Conservation (phyloP, 2,797 vertebrate species). For the Platalea minor region DNA sequence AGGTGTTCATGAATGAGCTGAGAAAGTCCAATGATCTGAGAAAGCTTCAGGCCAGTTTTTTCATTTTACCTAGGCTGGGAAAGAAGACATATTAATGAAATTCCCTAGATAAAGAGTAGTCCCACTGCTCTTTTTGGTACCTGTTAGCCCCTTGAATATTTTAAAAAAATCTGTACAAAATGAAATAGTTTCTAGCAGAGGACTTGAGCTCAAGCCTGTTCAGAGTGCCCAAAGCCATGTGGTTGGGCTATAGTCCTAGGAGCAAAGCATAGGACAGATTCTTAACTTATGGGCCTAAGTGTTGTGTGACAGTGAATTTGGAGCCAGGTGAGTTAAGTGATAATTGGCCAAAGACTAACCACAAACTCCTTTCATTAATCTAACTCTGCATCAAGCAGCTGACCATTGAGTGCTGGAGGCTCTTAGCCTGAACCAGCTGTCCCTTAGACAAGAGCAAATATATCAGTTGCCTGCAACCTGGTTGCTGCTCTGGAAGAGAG, state of each 20-base stretch:
- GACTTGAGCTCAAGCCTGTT: neutral
- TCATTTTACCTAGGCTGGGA: neutral
- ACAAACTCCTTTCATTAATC: neutral
- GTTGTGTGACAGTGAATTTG: neutral
- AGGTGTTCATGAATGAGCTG: neutral
- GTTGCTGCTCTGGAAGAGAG: neutral
- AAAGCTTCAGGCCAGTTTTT: neutral
- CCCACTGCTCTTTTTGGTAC: fast-evolving
- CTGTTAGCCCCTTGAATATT: neutral
- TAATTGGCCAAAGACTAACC: neutral
- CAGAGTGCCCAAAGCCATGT: fast-evolving
- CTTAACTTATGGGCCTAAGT: neutral
- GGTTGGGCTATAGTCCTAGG: fast-evolving
- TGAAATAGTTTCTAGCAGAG: neutral
- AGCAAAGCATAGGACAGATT: neutral
- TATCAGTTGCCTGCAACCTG: neutral
- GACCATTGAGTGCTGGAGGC: neutral
- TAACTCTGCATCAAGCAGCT: neutral
- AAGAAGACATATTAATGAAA: neutral
- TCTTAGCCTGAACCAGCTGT: neutral
- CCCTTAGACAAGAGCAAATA: conserved; percentile 2
- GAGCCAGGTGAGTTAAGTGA: neutral
- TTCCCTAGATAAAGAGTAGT: neutral
- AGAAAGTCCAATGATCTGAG: neutral
- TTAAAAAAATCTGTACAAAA: neutral